These are phyloP conservation scores for Podocnemis expansa DNA, from an alignment of 2,113 vertebrate genomes.

Conservation along the genomic window DNA sequence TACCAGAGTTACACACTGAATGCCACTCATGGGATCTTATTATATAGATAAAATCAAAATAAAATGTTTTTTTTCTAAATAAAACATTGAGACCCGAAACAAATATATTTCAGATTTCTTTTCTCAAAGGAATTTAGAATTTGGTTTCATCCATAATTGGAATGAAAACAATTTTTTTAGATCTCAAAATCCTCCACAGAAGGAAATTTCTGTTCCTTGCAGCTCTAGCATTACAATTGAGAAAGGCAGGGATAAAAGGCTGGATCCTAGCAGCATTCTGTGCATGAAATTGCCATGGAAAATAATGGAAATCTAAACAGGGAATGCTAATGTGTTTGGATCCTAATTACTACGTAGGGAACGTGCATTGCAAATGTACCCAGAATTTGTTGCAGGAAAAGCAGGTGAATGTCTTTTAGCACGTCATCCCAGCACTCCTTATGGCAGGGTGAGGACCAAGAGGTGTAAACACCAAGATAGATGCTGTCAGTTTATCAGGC, in stretches of 20 bases:
- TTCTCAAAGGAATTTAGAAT: background rate
- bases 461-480: background rate
- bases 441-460: background rate
- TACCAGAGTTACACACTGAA: background rate
- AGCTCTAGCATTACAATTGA: background rate
- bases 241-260: background rate
- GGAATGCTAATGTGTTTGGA: background rate
- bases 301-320: background rate
- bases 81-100: background rate
- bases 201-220: background rate
- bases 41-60: background rate
- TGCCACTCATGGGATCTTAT: background rate
- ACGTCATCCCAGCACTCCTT: background rate
- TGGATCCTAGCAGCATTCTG: background rate
- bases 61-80: background rate
- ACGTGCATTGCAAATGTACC: background rate
- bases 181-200: background rate
- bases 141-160: background rate
- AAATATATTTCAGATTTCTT: background rate
- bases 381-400: background rate
- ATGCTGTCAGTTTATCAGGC: background rate
- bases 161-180: background rate
- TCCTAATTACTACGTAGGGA: background rate
- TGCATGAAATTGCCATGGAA: background rate
- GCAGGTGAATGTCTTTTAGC: background rate